Evolutionary conservation across 1,140 invertebrate genomes (phyloP).

Genomic region (Pseudomyrmex pallidus): DNA sequence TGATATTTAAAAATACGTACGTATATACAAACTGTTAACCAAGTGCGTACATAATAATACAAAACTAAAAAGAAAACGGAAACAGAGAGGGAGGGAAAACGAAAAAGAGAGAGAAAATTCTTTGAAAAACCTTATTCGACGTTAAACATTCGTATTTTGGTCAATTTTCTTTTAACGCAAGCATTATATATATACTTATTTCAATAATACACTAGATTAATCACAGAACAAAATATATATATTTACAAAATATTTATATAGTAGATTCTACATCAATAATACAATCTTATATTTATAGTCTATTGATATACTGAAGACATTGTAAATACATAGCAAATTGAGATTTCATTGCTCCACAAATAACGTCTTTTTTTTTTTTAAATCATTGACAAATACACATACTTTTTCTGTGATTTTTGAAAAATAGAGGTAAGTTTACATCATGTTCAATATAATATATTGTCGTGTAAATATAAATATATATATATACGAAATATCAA

Average conservation of each 20-base stretch:
- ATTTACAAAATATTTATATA: slow-evolving; percentile 21
- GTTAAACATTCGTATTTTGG: not conserved
- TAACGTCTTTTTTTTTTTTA: not conserved
- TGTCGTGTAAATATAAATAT: not conserved
- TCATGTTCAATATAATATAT: slow-evolving; percentile 31
- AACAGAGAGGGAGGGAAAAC: too few species aligned
- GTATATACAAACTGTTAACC: too few species aligned
- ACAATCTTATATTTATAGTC: slow-evolving; percentile 5
- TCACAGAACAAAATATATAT: not conserved
- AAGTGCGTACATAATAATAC: too few species aligned
- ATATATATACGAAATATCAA: not conserved
- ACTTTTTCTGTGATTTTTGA: not conserved
- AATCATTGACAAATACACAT: not conserved
- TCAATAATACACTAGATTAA: slow-evolving; percentile 23
- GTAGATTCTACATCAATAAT: not conserved
- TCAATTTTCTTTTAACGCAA: not conserved
- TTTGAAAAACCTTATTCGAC: not conserved
- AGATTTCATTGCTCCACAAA: slow-evolving; percentile 17
- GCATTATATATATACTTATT: not conserved
- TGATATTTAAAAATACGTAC: too few species aligned
- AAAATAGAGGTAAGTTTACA: not conserved
- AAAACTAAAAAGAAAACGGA: too few species aligned
- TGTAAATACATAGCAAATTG: not conserved
- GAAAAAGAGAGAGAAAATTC: not conserved
- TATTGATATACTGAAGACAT: not conserved